Evolutionary conservation across 1,140 invertebrate genomes (phyloP), one percentile per base, ranked within the genome.

Genomic region (Lordiphosa mommai): DNA sequence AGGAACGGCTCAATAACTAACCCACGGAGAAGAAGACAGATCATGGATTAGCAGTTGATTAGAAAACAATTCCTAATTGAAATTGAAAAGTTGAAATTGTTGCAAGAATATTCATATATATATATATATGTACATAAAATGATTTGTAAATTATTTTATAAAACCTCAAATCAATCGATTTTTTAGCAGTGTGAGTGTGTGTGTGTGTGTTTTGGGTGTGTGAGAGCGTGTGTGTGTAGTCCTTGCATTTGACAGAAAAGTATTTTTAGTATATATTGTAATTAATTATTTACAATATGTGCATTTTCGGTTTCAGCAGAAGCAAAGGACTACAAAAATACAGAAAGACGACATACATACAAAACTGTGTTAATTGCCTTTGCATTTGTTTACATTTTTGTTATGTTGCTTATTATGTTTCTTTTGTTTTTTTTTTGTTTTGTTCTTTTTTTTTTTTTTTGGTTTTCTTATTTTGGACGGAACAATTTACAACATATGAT

Each of bases 401-500:
- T 36, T 32, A 38, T 57, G 58, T 50, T 44, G 29, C 48, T 14
- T 20, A 40, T 27, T 46, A 68, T 52, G 36, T 34, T 61, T 50
- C 23, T 51, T 27, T 51, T 14, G 27, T 44, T 36, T 59, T 9
- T 33, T 48, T 33, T 38, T 43, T 61, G 14, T 46, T 33, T 20
- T 14, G 50, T 38, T 27, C 12, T 34, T 58, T 52, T 41, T 43
- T 60, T 65, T 29, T 43, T 20, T 52, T 47, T 50, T 53, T 40
- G 43, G 41, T 57, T 71, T 57, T 44, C 37, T 58, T 41, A 76
- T 76, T 71, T 84, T 84, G 77, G 77, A 84, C 77, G 77, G 77
- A 84, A 84, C 79, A 84, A 84, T 84, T 84, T 84, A 85, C 77
- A 84, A 84, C 72, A 84, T 85, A 84, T 84, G 77, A 84, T 84